Conservation (phyloP, 2,797 vertebrate species). For the Eulemur coronatus region DNA sequence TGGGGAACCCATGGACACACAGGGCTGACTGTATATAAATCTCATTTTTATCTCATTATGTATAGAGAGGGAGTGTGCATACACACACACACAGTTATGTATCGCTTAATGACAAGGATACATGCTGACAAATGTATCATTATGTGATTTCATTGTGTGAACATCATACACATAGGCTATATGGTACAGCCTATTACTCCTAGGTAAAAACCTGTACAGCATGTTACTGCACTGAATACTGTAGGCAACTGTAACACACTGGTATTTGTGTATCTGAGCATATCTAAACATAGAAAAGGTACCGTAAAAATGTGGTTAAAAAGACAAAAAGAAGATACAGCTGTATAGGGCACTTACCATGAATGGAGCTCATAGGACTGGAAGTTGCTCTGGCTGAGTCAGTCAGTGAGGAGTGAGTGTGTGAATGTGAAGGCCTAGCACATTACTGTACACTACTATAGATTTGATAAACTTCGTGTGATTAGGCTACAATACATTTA, state of each 20-base stretch:
- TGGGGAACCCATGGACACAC: background rate
- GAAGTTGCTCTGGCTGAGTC: background rate
- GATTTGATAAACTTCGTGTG: background rate
- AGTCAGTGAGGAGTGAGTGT: background rate
- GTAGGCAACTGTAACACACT: background rate
- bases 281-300: background rate
- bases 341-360: background rate
- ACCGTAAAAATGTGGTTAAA: background rate
- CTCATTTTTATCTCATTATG: background rate
- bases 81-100: background rate
- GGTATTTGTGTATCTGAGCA: background rate
- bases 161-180: background rate
- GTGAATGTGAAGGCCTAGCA: background rate
- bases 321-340: background rate
- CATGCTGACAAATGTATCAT: background rate
- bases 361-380: background rate
- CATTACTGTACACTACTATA: background rate
- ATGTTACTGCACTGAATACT: background rate
- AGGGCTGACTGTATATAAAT: background rate
- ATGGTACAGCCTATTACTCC: background rate
- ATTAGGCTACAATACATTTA: background rate
- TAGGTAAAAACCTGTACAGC: background rate
- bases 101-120: background rate
- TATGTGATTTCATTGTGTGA: background rate
- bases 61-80: background rate